Evolutionary conservation across 2,888 invertebrate species (phyloP).

Genomic region (Meghimatium bilineatum): DNA sequence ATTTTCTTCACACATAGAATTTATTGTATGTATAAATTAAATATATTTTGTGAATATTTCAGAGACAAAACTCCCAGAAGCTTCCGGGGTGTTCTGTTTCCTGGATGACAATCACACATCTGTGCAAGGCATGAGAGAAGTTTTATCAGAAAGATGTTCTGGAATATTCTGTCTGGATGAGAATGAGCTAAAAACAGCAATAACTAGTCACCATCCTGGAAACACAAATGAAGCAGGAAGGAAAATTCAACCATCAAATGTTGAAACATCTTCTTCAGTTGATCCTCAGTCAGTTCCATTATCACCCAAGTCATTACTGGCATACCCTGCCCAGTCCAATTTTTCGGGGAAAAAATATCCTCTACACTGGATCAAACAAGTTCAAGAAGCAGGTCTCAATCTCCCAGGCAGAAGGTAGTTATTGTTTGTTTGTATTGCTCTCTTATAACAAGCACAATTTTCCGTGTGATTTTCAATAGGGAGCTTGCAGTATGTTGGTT

Average conservation of each 20-base stretch:
- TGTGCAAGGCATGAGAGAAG: slow-evolving; percentile 92
- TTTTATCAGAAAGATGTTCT: slow-evolving; percentile 78
- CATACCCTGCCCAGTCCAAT: slow-evolving; percentile 94
- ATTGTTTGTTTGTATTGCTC: no score
- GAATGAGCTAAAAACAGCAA: slow-evolving; percentile 51
- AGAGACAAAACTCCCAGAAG: not conserved
- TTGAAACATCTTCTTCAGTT: slow-evolving; percentile 22
- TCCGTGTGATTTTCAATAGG: no score
- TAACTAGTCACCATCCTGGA: not conserved
- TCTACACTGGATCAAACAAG: slow-evolving; percentile 83
- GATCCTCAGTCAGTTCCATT: slow-evolving; percentile 16
- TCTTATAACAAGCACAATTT: no score
- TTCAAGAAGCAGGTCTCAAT: slow-evolving; percentile 80
- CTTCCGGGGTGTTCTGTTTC: slow-evolving; percentile 85
- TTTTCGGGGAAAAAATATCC: slow-evolving; percentile 95
- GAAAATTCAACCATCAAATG: not conserved
- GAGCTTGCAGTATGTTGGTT: no score
- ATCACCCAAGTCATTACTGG: slow-evolving; percentile 81
- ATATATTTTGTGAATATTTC: not conserved
- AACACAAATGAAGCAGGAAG: not conserved
- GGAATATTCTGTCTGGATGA: slow-evolving; percentile 62
- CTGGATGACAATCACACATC: slow-evolving; percentile 96
- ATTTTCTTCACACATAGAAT: no score
- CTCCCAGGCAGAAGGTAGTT: slow-evolving; percentile 48
- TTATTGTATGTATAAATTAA: no score